A percentile compares a stretch with the other conserved stretches of the same genome.
phyloP scores from a whole-genome alignment of 1,140 invertebrate genomes.

The Bombus sylvicola region DNA sequence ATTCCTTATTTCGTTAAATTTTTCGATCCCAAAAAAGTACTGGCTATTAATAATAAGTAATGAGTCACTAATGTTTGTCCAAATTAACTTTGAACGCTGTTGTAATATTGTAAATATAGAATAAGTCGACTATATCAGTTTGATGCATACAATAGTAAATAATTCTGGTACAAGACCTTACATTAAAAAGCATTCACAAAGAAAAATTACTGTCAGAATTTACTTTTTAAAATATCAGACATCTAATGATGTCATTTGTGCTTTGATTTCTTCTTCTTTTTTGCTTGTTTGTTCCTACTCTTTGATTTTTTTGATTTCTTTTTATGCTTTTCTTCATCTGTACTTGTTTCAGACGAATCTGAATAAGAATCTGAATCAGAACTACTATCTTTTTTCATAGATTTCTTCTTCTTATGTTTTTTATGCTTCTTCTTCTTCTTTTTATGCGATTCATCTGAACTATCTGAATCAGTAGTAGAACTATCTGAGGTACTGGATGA shows the following conservation, averaged over 20 bases:
- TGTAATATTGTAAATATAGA: constrained; percentile 40
- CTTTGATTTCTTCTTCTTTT: constrained; percentile 84
- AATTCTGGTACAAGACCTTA: constrained; percentile 38
- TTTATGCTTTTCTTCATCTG: constrained; percentile 81
- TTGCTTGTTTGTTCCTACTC: constrained; percentile 81
- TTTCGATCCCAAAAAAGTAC: constrained; percentile 30
- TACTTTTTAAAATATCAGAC: constrained; percentile 22
- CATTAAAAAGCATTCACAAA: constrained; percentile 50
- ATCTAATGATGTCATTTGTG: constrained; percentile 81
- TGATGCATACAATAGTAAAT: constrained; percentile 31
- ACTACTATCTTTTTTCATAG: constrained; percentile 73
- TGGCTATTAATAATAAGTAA: constrained; percentile 21
- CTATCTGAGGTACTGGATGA: constrained; percentile 74
- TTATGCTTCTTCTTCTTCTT: constrained; percentile 80
- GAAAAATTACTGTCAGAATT: constrained; percentile 40
- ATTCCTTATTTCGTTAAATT: constrained; percentile 20
- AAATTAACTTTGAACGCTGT: constrained; percentile 43
- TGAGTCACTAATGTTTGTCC: constrained; percentile 21
- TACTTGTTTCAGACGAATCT: constrained; percentile 80
- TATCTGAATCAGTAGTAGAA: constrained; percentile 76
- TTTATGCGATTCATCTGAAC: constrained; percentile 79
- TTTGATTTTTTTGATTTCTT: constrained; percentile 82
- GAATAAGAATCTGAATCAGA: constrained; percentile 78
- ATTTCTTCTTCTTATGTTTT: constrained; percentile 79
- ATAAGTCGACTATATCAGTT: constrained; percentile 39